These are phyloP conservation scores for Brachionus rubens DNA, from an alignment of 1,140 invertebrate genomes.

Conservation along the genomic window DNA sequence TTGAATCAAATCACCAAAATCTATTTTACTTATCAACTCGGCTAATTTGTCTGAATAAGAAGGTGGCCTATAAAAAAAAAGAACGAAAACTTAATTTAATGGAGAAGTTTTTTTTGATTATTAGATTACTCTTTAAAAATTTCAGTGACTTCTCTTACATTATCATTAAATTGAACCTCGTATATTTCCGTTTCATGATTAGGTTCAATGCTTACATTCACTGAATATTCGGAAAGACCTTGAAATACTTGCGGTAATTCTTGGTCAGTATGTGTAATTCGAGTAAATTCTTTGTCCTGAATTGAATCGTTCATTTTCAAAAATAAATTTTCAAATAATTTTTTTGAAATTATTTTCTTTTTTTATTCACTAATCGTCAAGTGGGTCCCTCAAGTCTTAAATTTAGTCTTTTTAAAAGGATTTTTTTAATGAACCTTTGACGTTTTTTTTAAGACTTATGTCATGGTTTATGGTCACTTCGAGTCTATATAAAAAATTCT, in stretches of 20 bases:
- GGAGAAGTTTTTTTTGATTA: too few species aligned
- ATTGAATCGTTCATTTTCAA: conserved; percentile 9
- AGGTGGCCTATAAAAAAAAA: conserved; percentile 3
- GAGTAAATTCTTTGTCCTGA: not conserved
- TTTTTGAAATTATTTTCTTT: not conserved
- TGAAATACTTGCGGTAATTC: not conserved
- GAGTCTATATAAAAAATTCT: too few species aligned
- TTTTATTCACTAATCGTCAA: too few species aligned
- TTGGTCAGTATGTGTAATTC: not conserved
- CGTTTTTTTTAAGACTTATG: too few species aligned
- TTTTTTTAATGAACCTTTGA: too few species aligned
- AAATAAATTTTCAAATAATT: not conserved
- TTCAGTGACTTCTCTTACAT: conserved; percentile 20
- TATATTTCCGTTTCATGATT: conserved; percentile 41
- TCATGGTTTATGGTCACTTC: too few species aligned
- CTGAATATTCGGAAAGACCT: conserved; percentile 2
- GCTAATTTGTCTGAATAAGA: conserved; percentile 43
- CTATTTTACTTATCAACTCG: conserved; percentile 40
- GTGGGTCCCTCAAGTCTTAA: too few species aligned
- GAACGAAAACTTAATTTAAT: not conserved
- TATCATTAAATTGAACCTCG: conserved; percentile 23
- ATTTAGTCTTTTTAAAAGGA: too few species aligned
- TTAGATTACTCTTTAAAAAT: conserved; percentile 46
- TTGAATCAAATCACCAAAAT: conserved; percentile 36
- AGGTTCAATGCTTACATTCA: conserved; percentile 36